These are phyloP conservation scores for Girardinichthys multiradiatus DNA, from an alignment of 2,113 vertebrate species.

Conservation along the genomic window DNA sequence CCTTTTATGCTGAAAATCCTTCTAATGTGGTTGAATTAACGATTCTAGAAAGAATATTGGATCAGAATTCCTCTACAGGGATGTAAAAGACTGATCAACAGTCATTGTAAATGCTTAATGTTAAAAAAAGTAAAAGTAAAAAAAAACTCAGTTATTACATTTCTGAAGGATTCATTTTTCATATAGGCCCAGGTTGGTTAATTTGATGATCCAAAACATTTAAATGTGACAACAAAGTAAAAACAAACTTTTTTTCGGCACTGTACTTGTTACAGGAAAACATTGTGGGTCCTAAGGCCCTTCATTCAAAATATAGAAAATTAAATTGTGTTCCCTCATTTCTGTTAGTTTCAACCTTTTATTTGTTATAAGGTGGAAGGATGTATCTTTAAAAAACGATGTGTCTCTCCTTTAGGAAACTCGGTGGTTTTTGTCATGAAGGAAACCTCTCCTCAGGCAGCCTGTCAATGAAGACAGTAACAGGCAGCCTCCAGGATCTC, in stretches of 20 bases:
- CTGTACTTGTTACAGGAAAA: not conserved
- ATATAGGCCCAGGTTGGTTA: not conserved
- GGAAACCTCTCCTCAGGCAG: conserved; percentile 69
- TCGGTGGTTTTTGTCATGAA: conserved; percentile 85
- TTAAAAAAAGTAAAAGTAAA: too few relatives aligned
- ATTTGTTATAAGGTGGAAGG: not conserved
- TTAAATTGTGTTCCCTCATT: not conserved
- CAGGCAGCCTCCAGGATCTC: conserved; percentile 87
- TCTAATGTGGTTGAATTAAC: too few relatives aligned
- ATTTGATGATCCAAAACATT: not conserved
- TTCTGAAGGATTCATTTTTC: not conserved
- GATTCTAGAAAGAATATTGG: too few relatives aligned
- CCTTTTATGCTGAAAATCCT: too few relatives aligned
- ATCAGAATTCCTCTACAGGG: too few relatives aligned
- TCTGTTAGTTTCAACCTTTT: not conserved
- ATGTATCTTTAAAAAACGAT: not conserved
- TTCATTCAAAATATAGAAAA: not conserved
- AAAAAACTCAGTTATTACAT: too few relatives aligned
- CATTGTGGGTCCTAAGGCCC: not conserved
- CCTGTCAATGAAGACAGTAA: conserved; percentile 83
- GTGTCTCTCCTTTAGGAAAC: conserved; percentile 77
- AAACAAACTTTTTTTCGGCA: not conserved
- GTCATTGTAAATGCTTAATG: too few relatives aligned
- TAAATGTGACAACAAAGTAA: not conserved
- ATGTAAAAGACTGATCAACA: too few relatives aligned